A percentile compares a stretch with the other conserved stretches of the same genome.
phyloP scores from a whole-genome alignment of 2,797 vertebrate species.

The Eurystomus glaucurus region DNA sequence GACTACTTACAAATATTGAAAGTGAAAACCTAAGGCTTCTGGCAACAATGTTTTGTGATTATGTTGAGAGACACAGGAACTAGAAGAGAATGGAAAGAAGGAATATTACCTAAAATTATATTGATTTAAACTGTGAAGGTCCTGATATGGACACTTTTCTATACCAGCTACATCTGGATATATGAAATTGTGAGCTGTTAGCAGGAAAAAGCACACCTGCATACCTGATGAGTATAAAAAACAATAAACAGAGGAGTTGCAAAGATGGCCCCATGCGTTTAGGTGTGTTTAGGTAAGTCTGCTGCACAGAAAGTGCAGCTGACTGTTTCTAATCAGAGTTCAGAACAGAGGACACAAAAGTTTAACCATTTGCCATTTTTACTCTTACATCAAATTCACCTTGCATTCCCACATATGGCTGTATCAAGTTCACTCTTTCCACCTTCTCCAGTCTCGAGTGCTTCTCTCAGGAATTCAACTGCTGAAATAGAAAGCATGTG shows the following conservation, averaged over 20 bases:
- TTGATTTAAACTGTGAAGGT: neutral
- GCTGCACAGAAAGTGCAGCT: neutral
- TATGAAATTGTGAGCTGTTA: neutral
- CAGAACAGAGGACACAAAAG: neutral
- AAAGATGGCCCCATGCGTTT: neutral
- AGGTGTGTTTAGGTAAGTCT: neutral
- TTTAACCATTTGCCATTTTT: neutral
- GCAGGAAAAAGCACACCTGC: neutral
- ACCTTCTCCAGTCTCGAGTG: neutral
- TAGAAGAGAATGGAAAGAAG: slow-evolving; percentile 8
- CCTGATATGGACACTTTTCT: neutral
- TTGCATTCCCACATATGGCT: neutral
- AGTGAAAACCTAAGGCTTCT: slow-evolving; percentile 39
- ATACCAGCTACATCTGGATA: neutral
- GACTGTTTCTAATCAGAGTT: neutral
- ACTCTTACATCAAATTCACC: neutral
- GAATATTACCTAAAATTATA: neutral
- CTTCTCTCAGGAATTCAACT: neutral
- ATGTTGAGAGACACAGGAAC: neutral
- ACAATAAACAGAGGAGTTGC: neutral
- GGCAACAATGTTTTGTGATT: slow-evolving; percentile 4
- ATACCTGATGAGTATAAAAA: neutral
- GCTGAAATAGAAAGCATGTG: neutral
- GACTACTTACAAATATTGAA: slow-evolving; percentile 44
- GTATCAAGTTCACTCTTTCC: neutral